Evolutionary conservation across 2,113 vertebrate genomes (phyloP), one percentile per base, ranked within the genome.

Genomic region (Istiophorus platypterus): DNA sequence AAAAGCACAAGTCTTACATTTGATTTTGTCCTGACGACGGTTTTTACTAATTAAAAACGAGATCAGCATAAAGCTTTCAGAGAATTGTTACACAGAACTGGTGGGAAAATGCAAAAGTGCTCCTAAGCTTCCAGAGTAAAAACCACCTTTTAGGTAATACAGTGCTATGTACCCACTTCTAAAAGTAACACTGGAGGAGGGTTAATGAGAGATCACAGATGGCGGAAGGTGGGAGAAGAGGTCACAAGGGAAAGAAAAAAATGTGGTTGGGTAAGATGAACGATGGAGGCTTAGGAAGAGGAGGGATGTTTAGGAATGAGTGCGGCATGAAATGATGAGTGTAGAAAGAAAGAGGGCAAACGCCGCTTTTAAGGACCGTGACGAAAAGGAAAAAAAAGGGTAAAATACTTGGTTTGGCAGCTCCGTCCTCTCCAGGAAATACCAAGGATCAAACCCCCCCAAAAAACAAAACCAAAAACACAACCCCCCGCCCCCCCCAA

Each of bases 291-390:
- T 5, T 10, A 58, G 72, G 66, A 52, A 10, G 73, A 69, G 34
- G 62, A 59, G 2, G 65, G 62, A 31, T 34, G 76, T 85, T 77
- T 76, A 41, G 10, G 45, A 26, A 26, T 10, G 8, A 52, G n/a
- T 26, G n/a, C 41, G 17, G 22, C 41, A 31, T 34, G 8, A 58
- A 58, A 26, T 68, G 63, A 56, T 58, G 17, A 34, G 59, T 2
- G 27, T 24, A 4, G 58, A 65, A 78, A 51, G 24, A 58, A 65
- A 75, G 56, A 26, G 1, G 6, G 47, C n/a, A n/a, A 18, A 49
- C 17, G n/a, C 9, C 7, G 8, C 49, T 22, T 51, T 51, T 51
- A 51, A 51, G 20, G n/a, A 18, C 20, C 22, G 49, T 51, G 45
- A 49, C 18, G 20, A 49, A 49, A 18, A 18, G 20, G n/a, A 22